Percentiles rank a stretch among this genome's conserved stretches.
Evolutionary conservation across 1,140 invertebrate genomes (phyloP).

Genomic region (Eriocheir sinensis): DNA sequence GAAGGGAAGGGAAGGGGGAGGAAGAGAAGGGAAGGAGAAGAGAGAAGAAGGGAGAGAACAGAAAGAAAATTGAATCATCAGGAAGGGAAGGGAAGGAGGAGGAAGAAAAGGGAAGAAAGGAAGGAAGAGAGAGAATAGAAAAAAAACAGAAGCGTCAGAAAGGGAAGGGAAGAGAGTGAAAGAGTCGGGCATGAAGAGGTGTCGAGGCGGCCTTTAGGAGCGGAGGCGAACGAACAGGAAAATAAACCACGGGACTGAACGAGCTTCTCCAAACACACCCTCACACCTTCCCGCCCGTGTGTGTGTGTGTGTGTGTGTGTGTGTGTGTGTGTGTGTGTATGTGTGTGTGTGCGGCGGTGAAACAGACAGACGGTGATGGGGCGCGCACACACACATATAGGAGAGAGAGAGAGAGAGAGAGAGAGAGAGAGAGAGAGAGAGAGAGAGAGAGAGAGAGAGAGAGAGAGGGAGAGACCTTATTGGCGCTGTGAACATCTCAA

Average conservation of each 20-base stretch:
- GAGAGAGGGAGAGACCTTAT: slow-evolving; percentile 30
- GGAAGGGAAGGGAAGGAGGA: not conserved
- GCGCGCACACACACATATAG: no score
- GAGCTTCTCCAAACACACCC: not conserved
- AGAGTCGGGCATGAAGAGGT: not conserved
- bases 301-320: not conserved
- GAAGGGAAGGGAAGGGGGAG: not conserved
- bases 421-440: not conserved
- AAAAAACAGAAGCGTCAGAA: not conserved
- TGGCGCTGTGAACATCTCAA: not conserved
- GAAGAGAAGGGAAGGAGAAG: not conserved
- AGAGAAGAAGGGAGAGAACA: not conserved
- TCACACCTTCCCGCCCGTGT: not conserved
- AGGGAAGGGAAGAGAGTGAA: not conserved
- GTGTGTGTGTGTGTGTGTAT: not conserved
- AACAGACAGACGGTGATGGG: not conserved
- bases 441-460: slow-evolving; percentile 35
- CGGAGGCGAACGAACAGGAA: not conserved
- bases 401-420: no score
- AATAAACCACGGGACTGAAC: not conserved
- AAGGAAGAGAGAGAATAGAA: not conserved
- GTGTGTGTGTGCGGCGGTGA: not conserved
- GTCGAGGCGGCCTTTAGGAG: no score
- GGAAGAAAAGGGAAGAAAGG: not conserved
- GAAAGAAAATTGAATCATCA: slow-evolving; percentile 45